phyloP scores from a whole-genome alignment of 2,888 invertebrate species.

The Drosophila fungiperda region DNA sequence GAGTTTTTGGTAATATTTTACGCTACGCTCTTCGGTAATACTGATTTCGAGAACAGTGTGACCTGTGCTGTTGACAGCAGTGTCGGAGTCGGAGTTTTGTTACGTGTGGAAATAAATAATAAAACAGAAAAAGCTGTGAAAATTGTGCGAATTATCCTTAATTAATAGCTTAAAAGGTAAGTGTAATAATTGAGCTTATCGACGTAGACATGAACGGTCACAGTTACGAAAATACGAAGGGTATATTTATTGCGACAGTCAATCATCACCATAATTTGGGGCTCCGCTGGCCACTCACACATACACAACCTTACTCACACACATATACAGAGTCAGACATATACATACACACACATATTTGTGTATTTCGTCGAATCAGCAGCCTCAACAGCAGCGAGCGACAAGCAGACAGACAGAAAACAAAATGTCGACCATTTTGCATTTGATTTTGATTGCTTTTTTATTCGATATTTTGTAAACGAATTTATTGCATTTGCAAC shows the following conservation, averaged over 20 bases:
- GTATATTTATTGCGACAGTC: slow-evolving; percentile 11
- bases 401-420: slow-evolving; percentile 68
- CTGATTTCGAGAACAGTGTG: slow-evolving; percentile 44
- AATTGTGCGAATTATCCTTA: slow-evolving; percentile 64
- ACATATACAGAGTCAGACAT: slow-evolving; percentile 12
- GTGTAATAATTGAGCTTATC: slow-evolving; percentile 26
- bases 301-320: slow-evolving; percentile 29
- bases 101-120: slow-evolving; percentile 61
- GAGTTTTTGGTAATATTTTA: slow-evolving; percentile 1
- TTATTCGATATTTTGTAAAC: slow-evolving; percentile 33
- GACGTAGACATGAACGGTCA: not conserved
- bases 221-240: slow-evolving; percentile 25
- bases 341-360: slow-evolving; percentile 37
- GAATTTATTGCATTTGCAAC: slow-evolving; percentile 12
- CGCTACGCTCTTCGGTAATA: slow-evolving; percentile 30
- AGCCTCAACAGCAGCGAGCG: slow-evolving; percentile 62
- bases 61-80: slow-evolving; percentile 57
- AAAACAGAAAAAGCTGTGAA: slow-evolving; percentile 36
- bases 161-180: slow-evolving; percentile 60
- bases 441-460: slow-evolving; percentile 53
- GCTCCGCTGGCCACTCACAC: slow-evolving; percentile 65
- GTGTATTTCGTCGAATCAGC: slow-evolving; percentile 66
- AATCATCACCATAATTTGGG: slow-evolving; percentile 34
- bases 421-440: slow-evolving; percentile 80
- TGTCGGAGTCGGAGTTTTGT: slow-evolving; percentile 63